phyloP scores from a whole-genome alignment of 2,113 vertebrate species.

The Cyphomyrus plagiostoma region DNA sequence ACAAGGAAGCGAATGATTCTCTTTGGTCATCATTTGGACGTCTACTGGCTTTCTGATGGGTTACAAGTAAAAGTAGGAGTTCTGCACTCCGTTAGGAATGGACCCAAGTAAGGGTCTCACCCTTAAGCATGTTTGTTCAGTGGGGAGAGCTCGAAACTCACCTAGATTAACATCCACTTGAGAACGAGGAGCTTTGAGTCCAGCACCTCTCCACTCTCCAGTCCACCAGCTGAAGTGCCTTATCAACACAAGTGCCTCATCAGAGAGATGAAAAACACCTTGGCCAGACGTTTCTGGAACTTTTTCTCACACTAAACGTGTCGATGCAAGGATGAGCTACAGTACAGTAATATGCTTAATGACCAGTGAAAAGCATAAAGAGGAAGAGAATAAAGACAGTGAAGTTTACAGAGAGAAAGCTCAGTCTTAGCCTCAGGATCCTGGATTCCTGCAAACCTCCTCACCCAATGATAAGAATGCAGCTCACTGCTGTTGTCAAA shows the following conservation, averaged over 20 bases:
- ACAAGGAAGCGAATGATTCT: background rate
- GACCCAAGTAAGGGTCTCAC: background rate
- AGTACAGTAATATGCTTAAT: background rate
- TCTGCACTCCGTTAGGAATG: background rate
- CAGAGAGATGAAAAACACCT: background rate
- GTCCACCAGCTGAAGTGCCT: background rate
- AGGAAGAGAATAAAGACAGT: background rate
- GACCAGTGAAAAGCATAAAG: background rate
- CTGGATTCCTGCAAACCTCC: background rate
- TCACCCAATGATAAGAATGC: background rate
- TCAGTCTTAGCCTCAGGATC: background rate
- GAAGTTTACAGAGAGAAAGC: background rate
- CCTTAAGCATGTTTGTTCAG: background rate
- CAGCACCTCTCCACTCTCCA: background rate
- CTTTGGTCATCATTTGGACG: background rate
- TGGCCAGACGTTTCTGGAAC: background rate
- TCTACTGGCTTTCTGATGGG: background rate
- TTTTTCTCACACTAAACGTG: background rate
- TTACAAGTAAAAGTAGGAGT: background rate
- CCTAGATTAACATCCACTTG: background rate
- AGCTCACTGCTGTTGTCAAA: background rate
- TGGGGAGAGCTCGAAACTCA: background rate
- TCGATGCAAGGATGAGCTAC: background rate
- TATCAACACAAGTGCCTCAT: background rate
- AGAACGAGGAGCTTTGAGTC: background rate